Evolutionary conservation across 1,140 invertebrate genomes (phyloP).

Genomic region (Heliconius nattereri): DNA sequence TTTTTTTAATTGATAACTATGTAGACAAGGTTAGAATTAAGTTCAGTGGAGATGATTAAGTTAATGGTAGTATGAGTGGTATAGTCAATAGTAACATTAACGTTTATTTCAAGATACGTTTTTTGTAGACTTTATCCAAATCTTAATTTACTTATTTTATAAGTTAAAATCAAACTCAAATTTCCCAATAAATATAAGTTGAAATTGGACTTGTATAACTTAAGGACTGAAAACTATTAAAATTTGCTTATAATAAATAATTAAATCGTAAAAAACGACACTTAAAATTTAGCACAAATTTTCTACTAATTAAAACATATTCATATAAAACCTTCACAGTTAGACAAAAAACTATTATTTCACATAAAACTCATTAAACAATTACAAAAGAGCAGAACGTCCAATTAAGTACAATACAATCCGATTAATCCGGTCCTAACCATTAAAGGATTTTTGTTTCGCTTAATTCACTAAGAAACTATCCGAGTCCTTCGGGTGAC

Average conservation of each 20-base stretch:
- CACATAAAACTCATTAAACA: conserved; percentile 36
- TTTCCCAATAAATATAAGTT: too few species aligned
- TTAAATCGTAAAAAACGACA: too few species aligned
- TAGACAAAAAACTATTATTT: background rate
- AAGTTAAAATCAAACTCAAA: too few species aligned
- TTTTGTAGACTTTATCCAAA: too few species aligned
- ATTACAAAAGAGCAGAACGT: conserved; percentile 34
- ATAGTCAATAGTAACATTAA: background rate
- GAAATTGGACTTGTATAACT: too few species aligned
- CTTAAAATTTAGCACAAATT: too few species aligned
- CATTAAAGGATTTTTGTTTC: conserved; percentile 69
- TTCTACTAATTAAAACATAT: too few species aligned
- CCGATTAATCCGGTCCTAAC: conserved; percentile 64
- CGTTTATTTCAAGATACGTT: too few species aligned
- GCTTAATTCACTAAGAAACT: conserved; percentile 39
- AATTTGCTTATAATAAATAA: too few species aligned
- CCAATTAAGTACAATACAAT: conserved; percentile 65
- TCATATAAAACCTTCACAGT: background rate
- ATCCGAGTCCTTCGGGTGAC: conserved; percentile 53
- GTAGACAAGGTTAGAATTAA: background rate
- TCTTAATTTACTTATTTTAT: too few species aligned
- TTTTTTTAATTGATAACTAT: conserved; percentile 49
- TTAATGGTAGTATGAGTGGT: background rate
- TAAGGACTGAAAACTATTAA: too few species aligned
- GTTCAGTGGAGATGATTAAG: background rate